Percentiles rank a stretch among this genome's conserved stretches.
phyloP scores from a whole-genome alignment of 2,888 invertebrate genomes.

The Caenorhabditis sulstoni region DNA sequence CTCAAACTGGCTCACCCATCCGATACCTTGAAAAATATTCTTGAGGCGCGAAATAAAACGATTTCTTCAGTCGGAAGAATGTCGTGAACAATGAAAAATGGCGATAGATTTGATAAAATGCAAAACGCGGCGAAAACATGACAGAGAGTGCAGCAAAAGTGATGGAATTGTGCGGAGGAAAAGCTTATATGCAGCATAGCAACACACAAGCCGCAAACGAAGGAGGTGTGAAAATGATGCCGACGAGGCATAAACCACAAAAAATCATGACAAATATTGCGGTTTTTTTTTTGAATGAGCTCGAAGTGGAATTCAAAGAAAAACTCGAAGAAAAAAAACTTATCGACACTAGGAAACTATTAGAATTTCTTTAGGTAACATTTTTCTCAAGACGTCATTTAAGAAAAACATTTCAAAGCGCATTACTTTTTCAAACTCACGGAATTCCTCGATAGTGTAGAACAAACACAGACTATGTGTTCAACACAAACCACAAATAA shows the following conservation, averaged over 20 bases:
- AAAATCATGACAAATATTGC: slow-evolving; percentile 37
- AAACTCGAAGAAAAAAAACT: slow-evolving; percentile 1
- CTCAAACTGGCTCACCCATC: slow-evolving; percentile 12
- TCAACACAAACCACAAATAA: too few relatives aligned
- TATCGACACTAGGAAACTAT: too few relatives aligned
- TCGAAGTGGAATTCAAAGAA: background rate
- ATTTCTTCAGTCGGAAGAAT: too few relatives aligned
- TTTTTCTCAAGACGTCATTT: too few relatives aligned
- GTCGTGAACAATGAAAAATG: too few relatives aligned
- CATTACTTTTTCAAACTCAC: too few relatives aligned
- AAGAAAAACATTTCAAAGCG: too few relatives aligned
- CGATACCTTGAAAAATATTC: slow-evolving; percentile 23
- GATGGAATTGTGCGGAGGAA: background rate
- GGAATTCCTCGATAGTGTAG: too few relatives aligned
- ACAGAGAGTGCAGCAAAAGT: background rate
- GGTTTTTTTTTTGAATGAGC: background rate
- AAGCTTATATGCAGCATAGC: slow-evolving; percentile 15
- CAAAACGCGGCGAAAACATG: slow-evolving; percentile 3
- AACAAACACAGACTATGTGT: too few relatives aligned
- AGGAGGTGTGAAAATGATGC: slow-evolving; percentile 50
- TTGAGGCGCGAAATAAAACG: too few relatives aligned
- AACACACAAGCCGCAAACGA: slow-evolving; percentile 1
- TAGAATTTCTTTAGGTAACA: too few relatives aligned
- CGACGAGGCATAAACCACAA: slow-evolving; percentile 27
- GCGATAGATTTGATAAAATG: too few relatives aligned